Percentiles rank a stretch among this genome's conserved stretches.
Conservation (phyloP, 2,888 invertebrate species). For the Nemotelus nigrinus region DNA sequence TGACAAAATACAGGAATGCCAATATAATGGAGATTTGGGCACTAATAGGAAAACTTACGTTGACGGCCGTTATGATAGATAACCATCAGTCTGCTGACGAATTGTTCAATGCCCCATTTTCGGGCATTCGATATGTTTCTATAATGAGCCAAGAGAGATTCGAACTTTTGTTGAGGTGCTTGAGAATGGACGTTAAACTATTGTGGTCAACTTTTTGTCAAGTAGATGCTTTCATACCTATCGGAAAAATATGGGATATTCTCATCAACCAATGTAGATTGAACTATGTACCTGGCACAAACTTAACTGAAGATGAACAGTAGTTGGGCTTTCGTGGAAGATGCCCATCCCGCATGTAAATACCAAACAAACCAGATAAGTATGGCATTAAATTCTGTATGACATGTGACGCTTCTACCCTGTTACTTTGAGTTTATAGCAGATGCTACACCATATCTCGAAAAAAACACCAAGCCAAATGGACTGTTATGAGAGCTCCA, state of each 20-base stretch:
- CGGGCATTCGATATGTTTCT: not conserved
- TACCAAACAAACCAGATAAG: too few species aligned
- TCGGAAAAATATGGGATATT: not conserved
- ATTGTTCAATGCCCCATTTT: not conserved
- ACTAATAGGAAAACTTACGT: not conserved
- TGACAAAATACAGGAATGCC: not conserved
- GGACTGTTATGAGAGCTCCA: not conserved
- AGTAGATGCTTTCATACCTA: not conserved
- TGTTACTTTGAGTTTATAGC: not conserved
- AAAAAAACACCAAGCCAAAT: not conserved
- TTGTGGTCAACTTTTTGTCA: too few species aligned
- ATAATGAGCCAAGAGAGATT: not conserved
- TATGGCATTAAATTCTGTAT: too few species aligned
- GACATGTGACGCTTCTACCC: too few species aligned
- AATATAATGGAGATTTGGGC: not conserved
- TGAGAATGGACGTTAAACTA: too few species aligned
- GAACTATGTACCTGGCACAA: not conserved
- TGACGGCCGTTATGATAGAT: not conserved
- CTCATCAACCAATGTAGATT: not conserved
- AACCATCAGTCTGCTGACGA: not conserved
- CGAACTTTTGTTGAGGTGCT: too few species aligned
- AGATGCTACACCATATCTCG: not conserved
- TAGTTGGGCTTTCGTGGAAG: not conserved
- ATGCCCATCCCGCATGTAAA: not conserved
- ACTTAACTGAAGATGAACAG: not conserved